phyloP scores from a whole-genome alignment of 2,888 invertebrate species.

The Thereva nobilitata region DNA sequence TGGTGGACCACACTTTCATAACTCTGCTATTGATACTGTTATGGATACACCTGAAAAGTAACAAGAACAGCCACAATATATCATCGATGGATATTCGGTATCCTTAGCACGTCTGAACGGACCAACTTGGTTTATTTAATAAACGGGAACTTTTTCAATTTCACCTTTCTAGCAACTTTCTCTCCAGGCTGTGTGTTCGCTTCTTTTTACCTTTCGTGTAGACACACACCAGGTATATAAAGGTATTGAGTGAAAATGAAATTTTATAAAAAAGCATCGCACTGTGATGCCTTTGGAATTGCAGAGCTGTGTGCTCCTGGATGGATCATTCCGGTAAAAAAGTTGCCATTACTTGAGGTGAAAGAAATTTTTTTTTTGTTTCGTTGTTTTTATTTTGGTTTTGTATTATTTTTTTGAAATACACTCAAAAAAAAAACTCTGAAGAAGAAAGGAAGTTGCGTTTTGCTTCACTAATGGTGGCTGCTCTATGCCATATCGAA shows the following conservation, averaged over 20 bases:
- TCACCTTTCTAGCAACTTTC: conserved; percentile 37
- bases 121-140: conserved; percentile 42
- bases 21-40: conserved; percentile 29
- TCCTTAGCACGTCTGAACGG: conserved; percentile 39
- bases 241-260: conserved; percentile 35
- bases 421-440: neutral
- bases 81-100: conserved; percentile 39
- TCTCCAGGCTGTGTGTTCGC: conserved; percentile 1
- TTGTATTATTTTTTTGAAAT: neutral
- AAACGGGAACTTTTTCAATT: conserved; percentile 42
- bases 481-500: neutral
- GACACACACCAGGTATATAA: neutral
- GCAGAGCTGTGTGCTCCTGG: too few species aligned
- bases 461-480: neutral
- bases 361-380: conserved; percentile 21
- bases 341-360: conserved; percentile 34
- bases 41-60: conserved; percentile 8
- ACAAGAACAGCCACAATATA: conserved; percentile 31
- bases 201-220: conserved; percentile 17
- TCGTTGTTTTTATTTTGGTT: conserved; percentile 9
- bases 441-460: neutral
- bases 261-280: conserved; percentile 35
- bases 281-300: conserved; percentile 20
- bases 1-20: conserved; percentile 10
- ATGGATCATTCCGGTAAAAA: conserved; percentile 26